phyloP scores from a whole-genome alignment of 1,140 invertebrate species.

The Gonioctena quinquepunctata region DNA sequence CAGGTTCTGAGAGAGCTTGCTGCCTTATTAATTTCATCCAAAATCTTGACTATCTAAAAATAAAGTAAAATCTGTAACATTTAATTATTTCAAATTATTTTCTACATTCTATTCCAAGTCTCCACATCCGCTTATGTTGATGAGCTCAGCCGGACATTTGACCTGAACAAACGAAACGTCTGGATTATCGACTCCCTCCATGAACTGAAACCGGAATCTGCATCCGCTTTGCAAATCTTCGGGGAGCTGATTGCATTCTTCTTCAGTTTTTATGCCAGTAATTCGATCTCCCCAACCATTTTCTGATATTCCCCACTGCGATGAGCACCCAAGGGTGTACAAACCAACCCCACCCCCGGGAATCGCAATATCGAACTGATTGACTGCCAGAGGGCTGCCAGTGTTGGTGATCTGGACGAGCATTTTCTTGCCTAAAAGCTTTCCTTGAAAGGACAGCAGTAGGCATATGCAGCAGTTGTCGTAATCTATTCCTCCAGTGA shows the following conservation, averaged over 20 bases:
- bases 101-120: not conserved
- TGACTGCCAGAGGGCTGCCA: constrained; percentile 21
- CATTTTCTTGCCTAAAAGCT: constrained; percentile 20
- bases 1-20: no score
- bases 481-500: constrained; percentile 25
- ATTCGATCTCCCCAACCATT: constrained; percentile 22
- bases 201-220: constrained; percentile 3
- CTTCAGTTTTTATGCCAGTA: not conserved
- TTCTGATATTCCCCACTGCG: constrained; percentile 13
- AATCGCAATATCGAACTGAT: constrained; percentile 32
- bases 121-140: not conserved
- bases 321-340: not conserved
- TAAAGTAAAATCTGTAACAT: no score
- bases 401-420: constrained; percentile 27
- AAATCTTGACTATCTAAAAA: no score
- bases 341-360: constrained; percentile 21
- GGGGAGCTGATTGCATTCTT: not conserved
- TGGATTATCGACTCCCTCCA: constrained; percentile 16
- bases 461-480: constrained; percentile 25
- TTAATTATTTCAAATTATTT: no score
- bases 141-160: not conserved
- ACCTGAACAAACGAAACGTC: not conserved
- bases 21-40: no score
- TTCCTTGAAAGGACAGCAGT: constrained; percentile 14
- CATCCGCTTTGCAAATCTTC: not conserved